phyloP scores from a whole-genome alignment of 2,797 vertebrate species.

The Squalus acanthias region DNA sequence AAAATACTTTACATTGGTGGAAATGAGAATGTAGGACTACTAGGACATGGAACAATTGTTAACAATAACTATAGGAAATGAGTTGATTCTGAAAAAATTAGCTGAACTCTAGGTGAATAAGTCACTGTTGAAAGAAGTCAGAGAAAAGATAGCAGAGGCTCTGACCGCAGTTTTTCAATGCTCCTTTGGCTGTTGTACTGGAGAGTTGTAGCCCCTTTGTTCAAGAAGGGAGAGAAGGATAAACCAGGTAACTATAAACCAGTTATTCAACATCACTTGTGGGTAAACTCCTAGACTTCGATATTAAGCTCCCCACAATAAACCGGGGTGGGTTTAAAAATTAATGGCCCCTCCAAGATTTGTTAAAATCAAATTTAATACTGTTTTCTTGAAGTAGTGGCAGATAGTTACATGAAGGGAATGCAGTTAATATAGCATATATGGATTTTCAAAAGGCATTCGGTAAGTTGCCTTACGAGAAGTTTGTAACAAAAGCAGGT shows the following conservation, averaged over 20 bases:
- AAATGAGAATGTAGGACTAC: not conserved
- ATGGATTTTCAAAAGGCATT: too few species aligned
- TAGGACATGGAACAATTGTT: not conserved
- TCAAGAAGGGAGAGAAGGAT: not conserved
- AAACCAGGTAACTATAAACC: not conserved
- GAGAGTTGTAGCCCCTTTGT: not conserved
- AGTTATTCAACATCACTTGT: not conserved
- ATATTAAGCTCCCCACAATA: too few species aligned
- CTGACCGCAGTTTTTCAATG: not conserved
- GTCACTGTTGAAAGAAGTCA: not conserved
- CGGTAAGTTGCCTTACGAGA: too few species aligned
- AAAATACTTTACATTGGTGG: not conserved
- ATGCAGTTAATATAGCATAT: too few species aligned
- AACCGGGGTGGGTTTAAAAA: too few species aligned
- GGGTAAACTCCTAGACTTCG: not conserved
- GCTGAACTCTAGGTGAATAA: not conserved
- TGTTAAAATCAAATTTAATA: too few species aligned
- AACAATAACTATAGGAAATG: too few species aligned
- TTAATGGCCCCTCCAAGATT: too few species aligned
- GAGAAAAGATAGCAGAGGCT: not conserved
- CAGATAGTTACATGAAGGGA: too few species aligned
- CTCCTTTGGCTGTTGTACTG: not conserved
- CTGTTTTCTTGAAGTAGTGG: too few species aligned
- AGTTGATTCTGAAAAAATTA: not conserved
- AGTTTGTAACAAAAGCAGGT: too few species aligned